These are phyloP conservation scores for Seriola aureovittata DNA, from an alignment of 2,113 vertebrate genomes.

Conservation along the genomic window DNA sequence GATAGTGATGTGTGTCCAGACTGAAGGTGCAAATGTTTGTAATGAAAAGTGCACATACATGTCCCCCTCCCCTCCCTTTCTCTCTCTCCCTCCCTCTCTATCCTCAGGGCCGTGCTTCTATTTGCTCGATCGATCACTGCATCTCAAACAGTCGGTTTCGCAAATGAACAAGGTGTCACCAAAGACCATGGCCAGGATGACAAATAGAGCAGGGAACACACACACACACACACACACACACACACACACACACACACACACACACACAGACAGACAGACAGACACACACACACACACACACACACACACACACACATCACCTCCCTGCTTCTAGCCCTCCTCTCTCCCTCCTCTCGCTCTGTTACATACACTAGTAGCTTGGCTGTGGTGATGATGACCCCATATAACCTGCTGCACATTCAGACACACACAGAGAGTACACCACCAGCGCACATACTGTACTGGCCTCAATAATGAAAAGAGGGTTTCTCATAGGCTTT, in stretches of 20 bases:
- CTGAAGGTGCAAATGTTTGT: slow-evolving; percentile 3
- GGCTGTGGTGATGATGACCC: slow-evolving; percentile 13
- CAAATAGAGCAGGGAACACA: slow-evolving; percentile 64
- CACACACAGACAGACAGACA: not conserved
- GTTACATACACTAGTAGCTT: slow-evolving; percentile 1
- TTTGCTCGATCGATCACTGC: slow-evolving; percentile 79
- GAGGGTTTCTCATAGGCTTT: not conserved
- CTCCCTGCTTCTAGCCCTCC: not conserved
- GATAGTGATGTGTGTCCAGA: not conserved
- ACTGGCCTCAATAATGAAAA: not conserved
- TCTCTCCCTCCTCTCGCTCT: not conserved
- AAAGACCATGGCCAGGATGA: slow-evolving; percentile 68
- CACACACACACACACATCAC: not conserved
- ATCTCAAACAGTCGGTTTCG: slow-evolving; percentile 76
- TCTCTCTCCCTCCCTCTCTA: not conserved
- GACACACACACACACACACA: not conserved
- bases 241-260: not conserved
- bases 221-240: not conserved
- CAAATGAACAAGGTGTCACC: slow-evolving; percentile 82
- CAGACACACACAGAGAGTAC: not conserved
- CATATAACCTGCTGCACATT: slow-evolving; percentile 8
- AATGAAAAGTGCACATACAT: slow-evolving; percentile 15
- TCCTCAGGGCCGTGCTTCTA: slow-evolving; percentile 53
- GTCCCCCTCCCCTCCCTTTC: not conserved
- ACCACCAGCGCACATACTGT: not conserved